Conservation (phyloP, 1,140 invertebrate genomes). For the Tribolium castaneum region DNA sequence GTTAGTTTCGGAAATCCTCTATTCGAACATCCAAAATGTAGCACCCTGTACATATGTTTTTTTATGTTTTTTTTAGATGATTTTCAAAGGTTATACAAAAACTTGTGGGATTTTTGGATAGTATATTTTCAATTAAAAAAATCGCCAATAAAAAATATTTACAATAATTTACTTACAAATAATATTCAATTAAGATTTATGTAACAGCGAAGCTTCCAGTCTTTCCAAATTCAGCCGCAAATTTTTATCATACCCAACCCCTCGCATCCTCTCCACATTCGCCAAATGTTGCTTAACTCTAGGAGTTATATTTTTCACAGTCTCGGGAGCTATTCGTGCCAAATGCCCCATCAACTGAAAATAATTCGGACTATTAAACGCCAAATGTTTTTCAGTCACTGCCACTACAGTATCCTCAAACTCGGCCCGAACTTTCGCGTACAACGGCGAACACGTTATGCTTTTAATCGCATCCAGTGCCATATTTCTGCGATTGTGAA, state of each 20-base stretch:
- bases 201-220: conserved; percentile 46
- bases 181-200: not conserved
- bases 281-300: conserved; percentile 54
- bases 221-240: conserved; percentile 56
- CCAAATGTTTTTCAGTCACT: conserved; percentile 59
- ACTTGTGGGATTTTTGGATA: too few relatives aligned
- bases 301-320: conserved; percentile 48
- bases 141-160: conserved; percentile 82
- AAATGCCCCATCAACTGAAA: conserved; percentile 58
- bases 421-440: conserved; percentile 46
- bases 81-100: too few relatives aligned
- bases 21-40: too few relatives aligned
- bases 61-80: too few relatives aligned
- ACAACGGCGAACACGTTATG: conserved; percentile 49
- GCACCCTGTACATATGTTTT: too few relatives aligned
- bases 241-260: conserved; percentile 60
- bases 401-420: conserved; percentile 46
- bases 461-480: conserved; percentile 53
- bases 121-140: conserved; percentile 83
- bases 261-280: conserved; percentile 57
- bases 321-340: conserved; percentile 53
- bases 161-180: not conserved
- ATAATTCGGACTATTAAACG: conserved; percentile 58
- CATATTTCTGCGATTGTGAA: conserved; percentile 53
- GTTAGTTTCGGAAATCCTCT: too few relatives aligned